Evolutionary conservation across 2,797 vertebrate species (phyloP), one percentile per base, ranked within the genome.

Genomic region (Aphelocoma californica): DNA sequence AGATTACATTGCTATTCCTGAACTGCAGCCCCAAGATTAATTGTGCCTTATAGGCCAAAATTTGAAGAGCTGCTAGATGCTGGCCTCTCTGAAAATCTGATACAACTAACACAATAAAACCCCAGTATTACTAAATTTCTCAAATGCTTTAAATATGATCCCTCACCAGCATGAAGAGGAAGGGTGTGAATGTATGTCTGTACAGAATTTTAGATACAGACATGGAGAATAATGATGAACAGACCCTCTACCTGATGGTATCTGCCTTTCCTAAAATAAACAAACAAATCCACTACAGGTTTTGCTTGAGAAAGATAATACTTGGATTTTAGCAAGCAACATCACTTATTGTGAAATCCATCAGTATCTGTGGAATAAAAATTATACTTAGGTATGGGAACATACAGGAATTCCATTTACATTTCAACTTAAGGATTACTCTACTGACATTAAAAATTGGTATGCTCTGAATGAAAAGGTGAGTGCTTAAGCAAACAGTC

Each of bases 401-500:
- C 42, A 85, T 56, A 50, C 24, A 79, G 51, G 74, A 96, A 94
- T 96, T 82, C n/a, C 32, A 90, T 86, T 95, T 92, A 90, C 77
- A 95, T 88, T 84, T 91, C 78, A 89, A 88, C 62, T 84, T 80
- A 88, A 92, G 69, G 80, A 95, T 87, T 93, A 70, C 51, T 74
- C 70, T 92, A 38, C 73, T 97, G 57, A 67, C 56, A 84, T 94
- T 42, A 95, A 97, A 88, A 97, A 96, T 73, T 51, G 58, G 77
- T 84, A 14, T 90, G 87, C 82, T 91, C 81, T 88, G 74, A 94
- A 86, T 88, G 89, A 97, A 95, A 90, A 25, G 90, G 97, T 86
- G 77, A 96, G 53, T 71, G 70, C 86, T 93, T 96, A 93, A 96
- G 88, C 89, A 96, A 97, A 96, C 86, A 97, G 79, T 91, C 90